phyloP scores from a whole-genome alignment of 2,888 invertebrate genomes.

The Sarcophaga rosellei region DNA sequence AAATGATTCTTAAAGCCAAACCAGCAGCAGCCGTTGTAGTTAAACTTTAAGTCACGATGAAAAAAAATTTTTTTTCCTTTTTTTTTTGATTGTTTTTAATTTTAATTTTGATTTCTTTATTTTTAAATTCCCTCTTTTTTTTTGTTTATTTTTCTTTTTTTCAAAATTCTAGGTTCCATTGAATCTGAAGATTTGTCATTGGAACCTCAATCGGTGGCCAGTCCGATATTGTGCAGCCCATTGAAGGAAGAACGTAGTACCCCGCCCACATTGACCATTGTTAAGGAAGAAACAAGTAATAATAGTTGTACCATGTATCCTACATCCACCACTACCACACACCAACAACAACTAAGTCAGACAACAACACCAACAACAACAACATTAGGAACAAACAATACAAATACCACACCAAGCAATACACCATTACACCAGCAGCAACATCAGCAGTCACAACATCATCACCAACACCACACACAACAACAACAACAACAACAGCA shows the following conservation, averaged over 20 bases:
- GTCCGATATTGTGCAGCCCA: slow-evolving; percentile 83
- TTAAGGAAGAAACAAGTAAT: slow-evolving; percentile 89
- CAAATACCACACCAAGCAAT: slow-evolving; percentile 69
- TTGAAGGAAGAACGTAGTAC: slow-evolving; percentile 86
- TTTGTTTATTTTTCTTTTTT: slow-evolving; percentile 15
- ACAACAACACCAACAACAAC: slow-evolving; percentile 73
- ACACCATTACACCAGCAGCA: slow-evolving; percentile 70
- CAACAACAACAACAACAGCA: slow-evolving; percentile 73
- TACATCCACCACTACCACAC: slow-evolving; percentile 74
- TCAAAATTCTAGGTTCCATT: slow-evolving; percentile 85
- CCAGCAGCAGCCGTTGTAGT: neutral
- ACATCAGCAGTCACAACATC: slow-evolving; percentile 71
- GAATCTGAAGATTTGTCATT: slow-evolving; percentile 90
- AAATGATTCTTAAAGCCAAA: neutral
- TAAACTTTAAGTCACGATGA: no score
- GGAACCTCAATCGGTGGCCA: slow-evolving; percentile 82
- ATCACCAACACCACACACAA: slow-evolving; percentile 54
- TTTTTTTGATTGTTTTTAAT: neutral
- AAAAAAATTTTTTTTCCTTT: neutral
- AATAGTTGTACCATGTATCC: slow-evolving; percentile 83
- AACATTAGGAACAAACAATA: slow-evolving; percentile 64
- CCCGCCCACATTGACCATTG: slow-evolving; percentile 84
- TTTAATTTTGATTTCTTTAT: slow-evolving; percentile 12
- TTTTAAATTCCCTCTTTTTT: slow-evolving; percentile 3
- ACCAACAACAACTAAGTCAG: slow-evolving; percentile 74